Evolutionary conservation across 1,140 invertebrate species (phyloP).

Genomic region (Wiebesia pumilae): DNA sequence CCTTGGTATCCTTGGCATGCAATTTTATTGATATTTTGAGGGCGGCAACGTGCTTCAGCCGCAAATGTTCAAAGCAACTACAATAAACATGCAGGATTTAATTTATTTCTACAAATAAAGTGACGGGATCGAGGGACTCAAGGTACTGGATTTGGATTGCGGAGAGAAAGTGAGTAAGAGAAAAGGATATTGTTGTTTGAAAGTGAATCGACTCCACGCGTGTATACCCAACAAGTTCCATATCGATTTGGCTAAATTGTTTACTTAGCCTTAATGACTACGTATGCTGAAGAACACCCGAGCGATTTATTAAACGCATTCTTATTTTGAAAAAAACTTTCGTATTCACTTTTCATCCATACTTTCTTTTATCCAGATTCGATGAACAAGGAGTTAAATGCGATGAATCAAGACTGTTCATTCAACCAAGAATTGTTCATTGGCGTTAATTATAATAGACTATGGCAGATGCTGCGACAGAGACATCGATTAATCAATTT

Average conservation of each 20-base stretch:
- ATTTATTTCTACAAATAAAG: constrained; percentile 34
- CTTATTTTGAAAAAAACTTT: not conserved
- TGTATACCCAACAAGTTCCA: constrained; percentile 51
- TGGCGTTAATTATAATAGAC: not conserved
- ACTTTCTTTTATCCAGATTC: not conserved
- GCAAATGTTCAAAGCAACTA: constrained; percentile 49
- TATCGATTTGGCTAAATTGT: constrained; percentile 40
- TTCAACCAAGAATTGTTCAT: not conserved
- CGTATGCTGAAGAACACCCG: constrained; percentile 48
- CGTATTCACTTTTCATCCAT: not conserved
- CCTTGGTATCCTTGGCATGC: constrained; percentile 40
- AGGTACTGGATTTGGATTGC: constrained; percentile 52
- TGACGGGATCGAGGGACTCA: constrained; percentile 26
- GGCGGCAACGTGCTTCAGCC: constrained; percentile 36
- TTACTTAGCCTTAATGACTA: constrained; percentile 51
- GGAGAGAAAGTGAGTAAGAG: constrained; percentile 56
- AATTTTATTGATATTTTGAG: constrained; percentile 31
- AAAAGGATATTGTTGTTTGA: constrained; percentile 57
- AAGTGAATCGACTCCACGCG: constrained; percentile 68
- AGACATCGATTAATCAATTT: constrained; percentile 20
- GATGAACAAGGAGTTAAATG: not conserved
- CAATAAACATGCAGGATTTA: constrained; percentile 42
- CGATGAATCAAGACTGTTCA: constrained; percentile 15
- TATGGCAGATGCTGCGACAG: constrained; percentile 9
- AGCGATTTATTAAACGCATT: not conserved